Evolutionary conservation across 2,888 invertebrate species (phyloP), one percentile per base, ranked within the genome.

Genomic region (Acleris laterana): DNA sequence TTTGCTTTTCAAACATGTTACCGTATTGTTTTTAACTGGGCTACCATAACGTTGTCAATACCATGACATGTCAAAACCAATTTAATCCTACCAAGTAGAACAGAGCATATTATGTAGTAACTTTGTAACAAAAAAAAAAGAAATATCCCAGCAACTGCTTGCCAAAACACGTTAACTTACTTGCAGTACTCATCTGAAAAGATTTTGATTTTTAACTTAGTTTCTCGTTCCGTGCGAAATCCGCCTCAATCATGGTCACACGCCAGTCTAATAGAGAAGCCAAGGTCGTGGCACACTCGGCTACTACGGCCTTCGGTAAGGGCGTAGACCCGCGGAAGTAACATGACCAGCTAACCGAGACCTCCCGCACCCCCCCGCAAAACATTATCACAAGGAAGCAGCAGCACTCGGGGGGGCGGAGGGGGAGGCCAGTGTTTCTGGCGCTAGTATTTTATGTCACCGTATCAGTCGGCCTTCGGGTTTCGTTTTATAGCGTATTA

Each of bases 311-410:
- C 91, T 92, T 91, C 86, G 75, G 69, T 59, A 67, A 85, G 90
- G 88, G 85, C 89, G 79, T 71, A 83, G 88, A 88, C 89, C 89
- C 81, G 79, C 90, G 91, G 91, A 92, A 91, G 88, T 88, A 70
- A 67, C 53, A 53, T 79, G 77, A 69, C 90, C 87, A 85, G 71
- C 60, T 16, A 79, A 81, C 72, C 58, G 20, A 72, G 88, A 81
- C 67, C 83, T 46, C 76, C 73, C 77, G 83, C 82, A 73, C 76
- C 68, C 79, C 76, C 77, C 75, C 76, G 76, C 74, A 76, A 75
- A 76, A 77, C 79, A 74, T 71, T 76, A 72, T 67, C 66, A 68
- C 66, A 61, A 68, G 59, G 63, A 62, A 67, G 70, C 68, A 32
- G 9, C 65, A 17, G 63, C 65, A 20, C 62, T 58, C 58, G 38